Evolutionary conservation across 1,140 invertebrate species (phyloP), one percentile per base, ranked within the genome.

Genomic region (Lepidurus apus): DNA sequence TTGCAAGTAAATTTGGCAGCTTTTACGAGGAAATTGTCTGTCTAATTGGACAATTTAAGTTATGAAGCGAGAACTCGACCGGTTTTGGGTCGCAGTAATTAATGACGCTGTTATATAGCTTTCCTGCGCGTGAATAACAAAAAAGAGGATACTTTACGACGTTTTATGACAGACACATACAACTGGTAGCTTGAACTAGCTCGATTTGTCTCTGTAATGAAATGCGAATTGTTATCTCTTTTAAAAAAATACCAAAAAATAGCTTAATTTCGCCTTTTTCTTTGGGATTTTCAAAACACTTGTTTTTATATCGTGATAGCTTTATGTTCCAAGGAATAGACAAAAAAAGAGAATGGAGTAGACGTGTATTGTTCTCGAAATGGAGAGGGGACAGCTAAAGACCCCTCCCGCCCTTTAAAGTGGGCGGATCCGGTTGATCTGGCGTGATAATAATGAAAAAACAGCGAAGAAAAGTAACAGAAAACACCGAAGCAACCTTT

Each of bases 61-160:
- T 77, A 81, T 76, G 79, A 78, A 53, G 78, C 76, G 13, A 79
- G 80, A 17, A 34, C 26, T 17, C 77, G 77, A 43, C 43, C 76
- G 65, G 10, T 76, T 65, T 65, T 65, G 17, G 17, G 21, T 17
- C 9, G 17, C 6, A 17, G 53, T 17, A 7, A n/a, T 65, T 11
- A 13, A 7, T 13, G 21, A 17, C 17, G 53, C 7, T 65, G 53
- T 21, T 11, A 17, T 47, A 11, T 65, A 65, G 8, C 8, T 7
- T 65, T 7, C 13, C 53, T 65, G 53, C 17, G 13, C 53, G 53
- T 4, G 13, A 65, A 21, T 21, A 21, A 65, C 17, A 21, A 17
- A 65, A 65, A 21, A 34, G 1, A 34, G 6, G 21, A 21, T 65
- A 17, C 21, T 65, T 65, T 65, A 17, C 21, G 53, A 65, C 53